A percentile compares a stretch with the other conserved stretches of the same genome.
Conservation (phyloP, 2,888 invertebrate genomes). For the Callosobruchus maculatus region DNA sequence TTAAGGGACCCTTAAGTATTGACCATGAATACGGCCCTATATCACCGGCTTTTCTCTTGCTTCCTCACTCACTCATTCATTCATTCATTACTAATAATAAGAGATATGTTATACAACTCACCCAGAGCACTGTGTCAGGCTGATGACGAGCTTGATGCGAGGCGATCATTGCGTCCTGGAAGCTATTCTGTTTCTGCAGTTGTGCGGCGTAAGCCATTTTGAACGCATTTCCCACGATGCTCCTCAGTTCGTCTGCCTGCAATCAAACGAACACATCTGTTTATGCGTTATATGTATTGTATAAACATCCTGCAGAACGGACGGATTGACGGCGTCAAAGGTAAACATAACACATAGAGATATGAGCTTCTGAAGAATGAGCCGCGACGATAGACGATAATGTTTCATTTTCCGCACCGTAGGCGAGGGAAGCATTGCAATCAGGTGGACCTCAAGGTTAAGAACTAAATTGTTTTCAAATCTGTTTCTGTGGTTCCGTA, state of each 20-base stretch:
- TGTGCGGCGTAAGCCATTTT: constrained; percentile 88
- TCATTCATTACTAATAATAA: no score
- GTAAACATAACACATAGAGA: not conserved
- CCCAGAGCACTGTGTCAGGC: constrained; percentile 54
- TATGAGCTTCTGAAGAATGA: not conserved
- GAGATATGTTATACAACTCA: constrained; percentile 28
- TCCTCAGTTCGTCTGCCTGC: constrained; percentile 84
- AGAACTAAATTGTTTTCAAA: no score
- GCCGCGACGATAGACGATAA: not conserved
- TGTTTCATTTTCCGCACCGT: not conserved
- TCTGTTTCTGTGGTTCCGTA: no score
- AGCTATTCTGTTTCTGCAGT: constrained; percentile 64
- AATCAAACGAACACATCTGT: constrained; percentile 24
- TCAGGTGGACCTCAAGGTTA: no score
- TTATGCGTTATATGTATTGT: not conserved
- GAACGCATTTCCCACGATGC: constrained; percentile 86
- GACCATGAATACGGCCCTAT: no score
- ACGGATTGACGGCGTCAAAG: not conserved
- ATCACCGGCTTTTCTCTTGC: no score
- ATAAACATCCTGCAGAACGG: not conserved
- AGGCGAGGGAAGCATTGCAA: not conserved
- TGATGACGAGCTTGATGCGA: constrained; percentile 49
- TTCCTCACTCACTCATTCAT: no score
- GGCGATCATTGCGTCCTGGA: constrained; percentile 65
- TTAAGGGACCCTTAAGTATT: no score